Percentiles rank a stretch among this genome's conserved stretches.
Evolutionary conservation across 1,140 invertebrate genomes (phyloP).

Genomic region (Elysia chlorotica): DNA sequence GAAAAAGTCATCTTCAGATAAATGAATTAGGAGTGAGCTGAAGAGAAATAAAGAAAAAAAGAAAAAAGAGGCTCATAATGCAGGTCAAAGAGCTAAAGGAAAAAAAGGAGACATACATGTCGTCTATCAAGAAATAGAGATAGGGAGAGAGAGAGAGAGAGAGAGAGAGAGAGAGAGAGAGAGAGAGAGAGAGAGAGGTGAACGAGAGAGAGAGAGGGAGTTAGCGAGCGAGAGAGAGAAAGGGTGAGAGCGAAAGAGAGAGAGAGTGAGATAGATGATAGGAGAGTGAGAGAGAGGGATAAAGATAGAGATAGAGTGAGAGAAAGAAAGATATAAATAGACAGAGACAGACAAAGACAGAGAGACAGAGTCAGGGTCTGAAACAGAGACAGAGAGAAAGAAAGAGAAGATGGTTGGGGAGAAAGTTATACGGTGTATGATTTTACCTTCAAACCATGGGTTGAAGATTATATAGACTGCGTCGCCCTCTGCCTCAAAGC

Average conservation of each 20-base stretch:
- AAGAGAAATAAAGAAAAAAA: background rate
- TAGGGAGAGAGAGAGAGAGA: background rate
- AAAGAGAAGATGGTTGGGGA: too few relatives aligned
- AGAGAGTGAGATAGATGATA: slow-evolving; percentile 9
- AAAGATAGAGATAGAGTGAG: too few relatives aligned
- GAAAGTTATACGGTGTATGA: too few relatives aligned
- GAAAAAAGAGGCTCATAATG: too few relatives aligned
- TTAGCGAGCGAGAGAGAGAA: slow-evolving; percentile 9
- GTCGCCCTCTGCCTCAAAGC: slow-evolving; percentile 24
- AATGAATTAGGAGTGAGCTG: too few relatives aligned
- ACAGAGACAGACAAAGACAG: too few relatives aligned
- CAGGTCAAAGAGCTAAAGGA: too few relatives aligned
- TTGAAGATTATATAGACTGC: slow-evolving; percentile 81
- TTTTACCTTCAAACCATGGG: slow-evolving; percentile 82
- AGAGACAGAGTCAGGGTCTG: too few relatives aligned
- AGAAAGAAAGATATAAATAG: too few relatives aligned
- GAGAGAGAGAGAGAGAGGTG: background rate
- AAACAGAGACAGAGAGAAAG: too few relatives aligned
- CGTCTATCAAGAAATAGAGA: too few relatives aligned
- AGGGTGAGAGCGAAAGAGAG: slow-evolving; percentile 11
- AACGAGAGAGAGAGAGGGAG: slow-evolving; percentile 10
- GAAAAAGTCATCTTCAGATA: background rate
- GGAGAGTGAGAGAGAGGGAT: slow-evolving; percentile 8
- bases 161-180: slow-evolving; percentile 10
- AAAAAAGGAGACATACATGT: too few relatives aligned